A percentile compares a stretch with the other conserved stretches of the same genome.
These are phyloP conservation scores for Psix sp. DNA, from an alignment of 1,140 invertebrate species.

Conservation along the genomic window DNA sequence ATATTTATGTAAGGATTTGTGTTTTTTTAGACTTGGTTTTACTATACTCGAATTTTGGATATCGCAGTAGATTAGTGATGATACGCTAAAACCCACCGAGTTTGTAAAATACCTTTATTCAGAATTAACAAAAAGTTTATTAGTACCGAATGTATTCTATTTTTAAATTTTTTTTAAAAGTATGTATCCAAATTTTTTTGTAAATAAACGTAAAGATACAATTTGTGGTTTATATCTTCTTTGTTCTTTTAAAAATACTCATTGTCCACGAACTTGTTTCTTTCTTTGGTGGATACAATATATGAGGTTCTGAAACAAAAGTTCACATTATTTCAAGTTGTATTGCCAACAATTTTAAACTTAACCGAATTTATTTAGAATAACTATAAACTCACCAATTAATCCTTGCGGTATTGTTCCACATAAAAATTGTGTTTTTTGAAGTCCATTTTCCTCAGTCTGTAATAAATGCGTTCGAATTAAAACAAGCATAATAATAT, in stretches of 20 bases:
- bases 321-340: too few species aligned
- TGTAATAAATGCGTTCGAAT: too few species aligned
- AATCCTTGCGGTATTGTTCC: slow-evolving; percentile 53
- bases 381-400: slow-evolving; percentile 59
- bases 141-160: slow-evolving; percentile 23
- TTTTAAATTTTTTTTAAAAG: slow-evolving; percentile 25
- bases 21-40: too few species aligned
- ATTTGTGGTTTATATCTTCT: slow-evolving; percentile 3
- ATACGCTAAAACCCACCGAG: slow-evolving; percentile 2
- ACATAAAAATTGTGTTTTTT: slow-evolving; percentile 43
- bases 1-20: too few species aligned
- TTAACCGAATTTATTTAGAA: slow-evolving; percentile 9
- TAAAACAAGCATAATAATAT: slow-evolving; percentile 14
- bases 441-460: slow-evolving; percentile 18
- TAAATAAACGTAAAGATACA: slow-evolving; percentile 36
- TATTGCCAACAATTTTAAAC: slow-evolving; percentile 4
- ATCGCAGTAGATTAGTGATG: background rate
- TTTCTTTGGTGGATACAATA: slow-evolving; percentile 64
- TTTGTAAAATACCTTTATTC: slow-evolving; percentile 20
- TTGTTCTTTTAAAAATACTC: slow-evolving; percentile 59
- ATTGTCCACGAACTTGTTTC: slow-evolving; percentile 57
- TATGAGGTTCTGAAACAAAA: slow-evolving; percentile 64
- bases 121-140: slow-evolving; percentile 25
- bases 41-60: too few species aligned
- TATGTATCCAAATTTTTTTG: slow-evolving; percentile 29